These are phyloP conservation scores for Philopedon plagiatum DNA, from an alignment of 2,888 invertebrate genomes.

Conservation along the genomic window DNA sequence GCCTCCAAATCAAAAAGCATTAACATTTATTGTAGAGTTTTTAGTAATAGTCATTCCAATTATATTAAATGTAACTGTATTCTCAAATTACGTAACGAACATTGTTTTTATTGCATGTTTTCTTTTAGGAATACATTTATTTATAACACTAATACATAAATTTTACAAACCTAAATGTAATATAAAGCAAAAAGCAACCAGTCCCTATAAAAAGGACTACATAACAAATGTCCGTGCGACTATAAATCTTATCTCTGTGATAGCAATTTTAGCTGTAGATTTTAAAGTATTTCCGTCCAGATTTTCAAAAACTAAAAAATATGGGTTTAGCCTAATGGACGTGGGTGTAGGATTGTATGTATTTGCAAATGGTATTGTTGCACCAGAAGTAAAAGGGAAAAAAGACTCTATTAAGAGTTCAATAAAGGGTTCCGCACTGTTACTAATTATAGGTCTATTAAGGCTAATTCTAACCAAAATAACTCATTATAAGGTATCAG, in stretches of 20 bases:
- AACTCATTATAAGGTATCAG: conserved; percentile 88
- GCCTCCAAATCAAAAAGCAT: conserved; percentile 48
- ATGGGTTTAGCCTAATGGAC: conserved; percentile 95
- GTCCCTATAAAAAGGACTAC: conserved; percentile 60
- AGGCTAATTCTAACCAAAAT: conserved; percentile 75
- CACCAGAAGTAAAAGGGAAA: conserved; percentile 70
- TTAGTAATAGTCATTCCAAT: conserved; percentile 72
- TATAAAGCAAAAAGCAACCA: conserved; percentile 5
- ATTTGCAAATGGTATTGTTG: conserved; percentile 84
- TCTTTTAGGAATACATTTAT: conserved; percentile 28
- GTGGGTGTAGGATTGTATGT: conserved; percentile 93
- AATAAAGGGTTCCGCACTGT: conserved; percentile 67
- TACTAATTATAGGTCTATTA: conserved; percentile 75
- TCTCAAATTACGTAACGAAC: conserved; percentile 64
- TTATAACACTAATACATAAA: conserved; percentile 22
- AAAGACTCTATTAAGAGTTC: conserved; percentile 61
- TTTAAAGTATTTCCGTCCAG: conserved; percentile 88
- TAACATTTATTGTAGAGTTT: conserved; percentile 70
- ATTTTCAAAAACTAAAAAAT: conserved; percentile 89
- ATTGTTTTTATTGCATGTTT: conserved; percentile 35
- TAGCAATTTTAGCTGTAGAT: conserved; percentile 95
- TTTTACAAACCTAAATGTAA: conserved; percentile 9
- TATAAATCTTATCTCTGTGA: conserved; percentile 80
- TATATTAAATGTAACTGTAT: conserved; percentile 73
- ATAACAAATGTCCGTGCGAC: conserved; percentile 80